Base-by-base conservation (phyloP, 92 coral and sea anemone genomes). In the Porites lobata region DNA sequence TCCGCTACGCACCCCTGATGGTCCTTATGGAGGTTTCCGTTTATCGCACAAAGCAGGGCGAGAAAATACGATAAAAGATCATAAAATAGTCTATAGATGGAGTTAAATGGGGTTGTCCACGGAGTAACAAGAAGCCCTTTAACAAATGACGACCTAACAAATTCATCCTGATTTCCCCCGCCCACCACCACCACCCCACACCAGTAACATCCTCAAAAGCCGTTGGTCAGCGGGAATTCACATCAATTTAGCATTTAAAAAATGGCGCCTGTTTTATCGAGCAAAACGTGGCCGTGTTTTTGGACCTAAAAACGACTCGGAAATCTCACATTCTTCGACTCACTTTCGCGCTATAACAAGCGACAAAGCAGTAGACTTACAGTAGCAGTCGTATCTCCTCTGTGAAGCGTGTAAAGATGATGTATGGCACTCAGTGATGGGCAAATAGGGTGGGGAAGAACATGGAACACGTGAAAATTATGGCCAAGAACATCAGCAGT, bases 361-460 rank as follows among this genome's bases (percentile, higher is more conserved):
- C 26, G 47, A 38, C 47, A 18, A 57, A n/a, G 9, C 24, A 24
- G 2, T 21, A 47, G 18, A 88, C 98, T 94, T 85, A 96, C 99
- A 57, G 99, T 95, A 3, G 99, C 99, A 77, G 98, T 93, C 50
- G 99, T 96, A 82, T 96, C 97, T 20, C 99, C 99, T 75, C 99
- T 86, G 90, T 96, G 99, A 72, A 96, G 90, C 38, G 96, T 95
- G 86, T 96, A 96, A 26, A 95, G 92, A 69, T 96, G 99, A 80
- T 96, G 99, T 12, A 96, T 96, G 21, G 99, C 91, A 38, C 98
- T 96, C 9, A 96, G 96, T 9, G 99, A 96, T 9, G 99, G 93
- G 68, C 99, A 96, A 56, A 92, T 88, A 20, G 99, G 99, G 83
- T 96, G 99, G 70, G 99, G 97, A 92, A 96, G 91, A 83, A 96